These are phyloP conservation scores for Hippocampus barbouri DNA, from an alignment of 2,113 vertebrate genomes.

Conservation along the genomic window DNA sequence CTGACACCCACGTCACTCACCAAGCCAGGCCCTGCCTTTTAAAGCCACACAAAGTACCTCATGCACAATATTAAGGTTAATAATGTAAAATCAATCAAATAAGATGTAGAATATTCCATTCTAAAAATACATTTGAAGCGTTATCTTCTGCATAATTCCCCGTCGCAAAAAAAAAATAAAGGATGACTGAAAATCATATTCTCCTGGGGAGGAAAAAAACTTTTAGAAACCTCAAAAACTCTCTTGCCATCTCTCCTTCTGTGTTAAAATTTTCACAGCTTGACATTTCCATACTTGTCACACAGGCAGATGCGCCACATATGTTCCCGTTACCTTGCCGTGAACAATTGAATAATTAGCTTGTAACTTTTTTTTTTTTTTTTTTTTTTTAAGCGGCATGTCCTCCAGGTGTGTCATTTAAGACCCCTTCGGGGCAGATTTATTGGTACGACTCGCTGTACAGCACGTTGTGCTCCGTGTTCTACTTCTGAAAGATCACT, in stretches of 20 bases:
- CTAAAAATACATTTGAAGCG: not conserved
- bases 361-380: slow-evolving; percentile 56
- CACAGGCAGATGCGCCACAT: slow-evolving; percentile 56
- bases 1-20: not conserved
- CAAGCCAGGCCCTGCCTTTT: not conserved
- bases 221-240: not conserved
- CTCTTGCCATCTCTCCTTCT: slow-evolving; percentile 17
- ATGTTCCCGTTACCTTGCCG: slow-evolving; percentile 53
- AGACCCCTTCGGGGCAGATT: slow-evolving; percentile 20
- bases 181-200: too few species aligned
- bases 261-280: slow-evolving; percentile 62
- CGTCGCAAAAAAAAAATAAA: too few species aligned
- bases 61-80: not conserved
- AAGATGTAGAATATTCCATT: not conserved
- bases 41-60: not conserved
- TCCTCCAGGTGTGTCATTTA: slow-evolving; percentile 58
- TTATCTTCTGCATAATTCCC: not conserved
- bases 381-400: slow-evolving; percentile 17
- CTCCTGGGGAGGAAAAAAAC: too few species aligned
- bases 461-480: slow-evolving; percentile 35
- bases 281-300: slow-evolving; percentile 60
- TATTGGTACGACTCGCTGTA: slow-evolving; percentile 45
- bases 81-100: not conserved
- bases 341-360: slow-evolving; percentile 67
- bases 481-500: slow-evolving; percentile 63